Percentiles rank a stretch among this genome's conserved stretches.
phyloP scores from a whole-genome alignment of 2,888 invertebrate species.

The Andricus curvator region DNA sequence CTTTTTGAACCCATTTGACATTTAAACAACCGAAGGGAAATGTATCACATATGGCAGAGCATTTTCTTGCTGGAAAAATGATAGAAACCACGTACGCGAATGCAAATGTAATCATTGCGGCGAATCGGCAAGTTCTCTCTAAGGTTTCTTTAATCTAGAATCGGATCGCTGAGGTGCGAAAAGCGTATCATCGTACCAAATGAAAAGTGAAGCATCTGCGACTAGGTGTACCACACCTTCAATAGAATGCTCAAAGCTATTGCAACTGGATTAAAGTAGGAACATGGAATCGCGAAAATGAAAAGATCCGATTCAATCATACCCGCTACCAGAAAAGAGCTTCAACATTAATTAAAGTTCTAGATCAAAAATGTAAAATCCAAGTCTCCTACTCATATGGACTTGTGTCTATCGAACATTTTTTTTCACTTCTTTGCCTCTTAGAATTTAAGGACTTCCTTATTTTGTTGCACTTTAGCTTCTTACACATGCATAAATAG shows the following conservation, averaged over 20 bases:
- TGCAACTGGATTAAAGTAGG: constrained; percentile 2
- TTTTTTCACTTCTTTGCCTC: not conserved
- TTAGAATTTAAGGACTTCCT: not conserved
- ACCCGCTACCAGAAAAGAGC: not conserved
- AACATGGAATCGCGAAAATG: constrained; percentile 19
- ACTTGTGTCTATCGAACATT: not conserved
- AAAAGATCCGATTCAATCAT: constrained; percentile 32
- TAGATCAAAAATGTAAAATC: constrained; percentile 2
- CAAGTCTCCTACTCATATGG: not conserved
- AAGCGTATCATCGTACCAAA: constrained; percentile 44
- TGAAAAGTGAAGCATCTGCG: constrained; percentile 32
- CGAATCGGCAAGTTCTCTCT: constrained; percentile 65
- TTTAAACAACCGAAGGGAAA: constrained; percentile 16
- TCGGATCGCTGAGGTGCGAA: constrained; percentile 62
- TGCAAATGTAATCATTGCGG: constrained; percentile 67
- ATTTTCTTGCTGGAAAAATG: not conserved
- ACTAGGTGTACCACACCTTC: constrained; percentile 24
- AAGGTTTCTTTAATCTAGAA: constrained; percentile 75
- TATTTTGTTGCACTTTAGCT: not conserved
- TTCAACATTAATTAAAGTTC: constrained; percentile 16
- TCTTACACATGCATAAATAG: too few species aligned
- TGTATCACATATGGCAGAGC: not conserved
- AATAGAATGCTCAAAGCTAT: constrained; percentile 19
- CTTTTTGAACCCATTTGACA: not conserved
- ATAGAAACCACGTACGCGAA: constrained; percentile 40